Conservation (phyloP, 2,113 vertebrate genomes). For the Cololabis saira region DNA sequence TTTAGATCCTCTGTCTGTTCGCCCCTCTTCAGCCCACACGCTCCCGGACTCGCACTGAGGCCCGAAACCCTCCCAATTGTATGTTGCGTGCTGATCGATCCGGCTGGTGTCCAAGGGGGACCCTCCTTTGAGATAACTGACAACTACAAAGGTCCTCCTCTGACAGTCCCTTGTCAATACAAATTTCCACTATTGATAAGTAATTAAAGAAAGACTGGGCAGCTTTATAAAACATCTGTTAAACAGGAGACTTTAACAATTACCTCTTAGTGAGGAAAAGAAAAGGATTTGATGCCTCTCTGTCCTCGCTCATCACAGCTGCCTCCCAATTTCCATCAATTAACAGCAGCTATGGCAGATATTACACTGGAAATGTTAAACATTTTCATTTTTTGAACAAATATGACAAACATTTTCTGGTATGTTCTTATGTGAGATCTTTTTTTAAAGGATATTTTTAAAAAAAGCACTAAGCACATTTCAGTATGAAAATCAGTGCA, state of each 20-base stretch:
- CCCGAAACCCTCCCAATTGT: constrained; percentile 72
- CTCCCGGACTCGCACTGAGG: constrained; percentile 52
- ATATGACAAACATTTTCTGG: no score
- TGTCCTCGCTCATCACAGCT: constrained; percentile 7
- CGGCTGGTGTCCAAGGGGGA: constrained; percentile 64
- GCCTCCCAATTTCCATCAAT: not conserved
- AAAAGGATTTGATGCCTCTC: constrained; percentile 14
- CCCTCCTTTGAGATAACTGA: constrained; percentile 80
- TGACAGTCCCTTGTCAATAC: constrained; percentile 85
- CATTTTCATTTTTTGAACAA: not conserved
- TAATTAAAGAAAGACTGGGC: constrained; percentile 75
- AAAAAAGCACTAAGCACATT: no score
- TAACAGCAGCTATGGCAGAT: not conserved
- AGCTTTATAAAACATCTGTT: constrained; percentile 81
- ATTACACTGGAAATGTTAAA: not conserved
- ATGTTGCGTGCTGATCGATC: constrained; percentile 76
- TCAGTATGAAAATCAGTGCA: no score
- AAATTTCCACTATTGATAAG: constrained; percentile 86
- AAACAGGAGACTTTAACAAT: constrained; percentile 78
- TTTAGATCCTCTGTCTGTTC: constrained; percentile 63
- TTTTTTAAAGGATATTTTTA: no score
- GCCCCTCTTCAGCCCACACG: constrained; percentile 60
- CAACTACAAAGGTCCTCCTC: constrained; percentile 82
- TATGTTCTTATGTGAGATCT: no score
- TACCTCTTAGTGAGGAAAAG: constrained; percentile 33